These are phyloP conservation scores for Acanthosoma haemorrhoidale DNA, from an alignment of 2,888 invertebrate genomes.

Conservation along the genomic window DNA sequence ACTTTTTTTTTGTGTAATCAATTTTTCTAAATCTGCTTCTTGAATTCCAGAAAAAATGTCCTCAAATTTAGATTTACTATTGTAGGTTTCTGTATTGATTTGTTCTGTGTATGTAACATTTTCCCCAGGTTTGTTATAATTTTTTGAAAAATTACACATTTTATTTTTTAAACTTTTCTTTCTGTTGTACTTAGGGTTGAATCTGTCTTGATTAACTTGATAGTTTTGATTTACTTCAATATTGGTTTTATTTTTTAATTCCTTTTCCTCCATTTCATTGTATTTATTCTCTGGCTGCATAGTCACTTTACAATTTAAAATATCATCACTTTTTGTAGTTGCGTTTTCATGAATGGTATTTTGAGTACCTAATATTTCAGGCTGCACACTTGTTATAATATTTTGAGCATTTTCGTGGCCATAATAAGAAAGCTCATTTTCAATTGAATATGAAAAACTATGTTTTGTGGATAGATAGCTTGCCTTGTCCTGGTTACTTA, in stretches of 20 bases:
- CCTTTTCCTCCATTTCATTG: background rate
- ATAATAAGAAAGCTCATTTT: background rate
- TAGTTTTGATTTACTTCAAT: background rate
- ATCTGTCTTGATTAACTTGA: background rate
- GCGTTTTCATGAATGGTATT: background rate
- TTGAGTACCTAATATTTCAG: background rate
- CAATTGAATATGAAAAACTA: background rate
- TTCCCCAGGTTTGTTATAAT: background rate
- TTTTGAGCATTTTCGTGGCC: too few relatives aligned
- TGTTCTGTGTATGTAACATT: background rate
- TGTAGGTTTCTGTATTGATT: background rate
- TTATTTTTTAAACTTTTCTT: background rate
- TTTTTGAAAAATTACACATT: constrained; percentile 7
- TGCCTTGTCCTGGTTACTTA: background rate
- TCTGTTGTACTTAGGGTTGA: background rate
- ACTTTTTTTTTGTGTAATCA: background rate
- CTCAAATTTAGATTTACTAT: background rate
- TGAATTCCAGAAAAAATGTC: background rate
- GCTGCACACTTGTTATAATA: background rate
- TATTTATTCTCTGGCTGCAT: background rate
- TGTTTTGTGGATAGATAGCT: background rate
- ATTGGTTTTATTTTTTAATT: background rate
- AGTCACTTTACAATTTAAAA: background rate
- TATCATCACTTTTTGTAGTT: background rate
- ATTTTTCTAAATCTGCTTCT: background rate